Conservation (phyloP, 2,113 vertebrate genomes). For the Nycticryphes semicollaris region DNA sequence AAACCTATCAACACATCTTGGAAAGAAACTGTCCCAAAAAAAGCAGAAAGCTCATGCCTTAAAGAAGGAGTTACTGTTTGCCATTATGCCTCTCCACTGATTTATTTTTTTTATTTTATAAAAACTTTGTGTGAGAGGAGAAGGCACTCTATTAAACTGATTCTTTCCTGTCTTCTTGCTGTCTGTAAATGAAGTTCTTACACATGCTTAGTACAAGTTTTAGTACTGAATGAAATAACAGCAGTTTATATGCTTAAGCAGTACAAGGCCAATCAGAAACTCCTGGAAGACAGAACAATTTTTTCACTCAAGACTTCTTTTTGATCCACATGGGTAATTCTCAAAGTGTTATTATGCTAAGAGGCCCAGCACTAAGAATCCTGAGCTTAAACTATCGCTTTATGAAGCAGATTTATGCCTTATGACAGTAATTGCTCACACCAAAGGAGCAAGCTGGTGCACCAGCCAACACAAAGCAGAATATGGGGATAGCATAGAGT, state of each 20-base stretch:
- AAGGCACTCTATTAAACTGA: not conserved
- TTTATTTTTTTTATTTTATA: not conserved
- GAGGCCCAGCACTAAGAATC: not conserved
- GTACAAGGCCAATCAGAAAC: not conserved
- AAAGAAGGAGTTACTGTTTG: not conserved
- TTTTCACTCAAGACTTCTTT: constrained; percentile 6
- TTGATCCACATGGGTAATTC: constrained; percentile 38
- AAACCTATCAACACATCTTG: not conserved
- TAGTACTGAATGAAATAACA: not conserved
- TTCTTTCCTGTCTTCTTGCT: not conserved
- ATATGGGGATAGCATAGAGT: not conserved
- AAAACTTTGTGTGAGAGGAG: not conserved
- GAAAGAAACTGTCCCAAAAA: not conserved
- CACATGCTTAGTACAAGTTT: not conserved
- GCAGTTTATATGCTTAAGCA: not conserved
- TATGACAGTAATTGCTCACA: constrained; percentile 30
- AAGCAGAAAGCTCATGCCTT: not conserved
- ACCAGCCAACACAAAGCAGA: not conserved
- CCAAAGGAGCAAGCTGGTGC: not conserved
- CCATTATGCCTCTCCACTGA: not conserved
- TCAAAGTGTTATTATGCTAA: constrained; percentile 33
- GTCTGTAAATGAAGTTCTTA: not conserved
- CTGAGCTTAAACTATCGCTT: not conserved
- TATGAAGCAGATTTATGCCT: constrained; percentile 35
- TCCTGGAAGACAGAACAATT: not conserved